A percentile compares a stretch with the other conserved stretches of the same genome.
Conservation (phyloP, 1,140 invertebrate species). For the Bombus sibiricus region DNA sequence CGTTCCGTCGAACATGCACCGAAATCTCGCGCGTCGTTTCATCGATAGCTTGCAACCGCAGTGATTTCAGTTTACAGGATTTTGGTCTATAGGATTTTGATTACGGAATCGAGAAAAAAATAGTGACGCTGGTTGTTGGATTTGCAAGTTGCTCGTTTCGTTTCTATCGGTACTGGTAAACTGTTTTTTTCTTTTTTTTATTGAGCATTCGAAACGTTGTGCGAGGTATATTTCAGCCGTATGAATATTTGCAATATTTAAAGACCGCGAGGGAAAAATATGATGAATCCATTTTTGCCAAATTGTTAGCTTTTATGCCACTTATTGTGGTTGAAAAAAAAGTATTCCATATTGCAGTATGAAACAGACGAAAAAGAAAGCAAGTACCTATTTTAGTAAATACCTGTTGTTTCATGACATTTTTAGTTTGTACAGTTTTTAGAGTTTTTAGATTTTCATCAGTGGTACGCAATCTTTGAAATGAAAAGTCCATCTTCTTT, state of each 20-base stretch:
- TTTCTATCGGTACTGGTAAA: no score
- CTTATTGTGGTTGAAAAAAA: no score
- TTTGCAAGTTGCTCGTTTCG: not conserved
- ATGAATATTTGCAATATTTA: not conserved
- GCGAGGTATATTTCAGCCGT: not conserved
- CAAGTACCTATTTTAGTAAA: not conserved
- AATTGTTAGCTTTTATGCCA: no score
- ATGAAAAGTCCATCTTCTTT: not conserved
- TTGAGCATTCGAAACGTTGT: not conserved
- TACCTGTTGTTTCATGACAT: not conserved
- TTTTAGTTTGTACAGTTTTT: not conserved
- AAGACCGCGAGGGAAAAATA: not conserved
- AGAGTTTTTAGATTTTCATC: not conserved
- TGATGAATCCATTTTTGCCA: no score
- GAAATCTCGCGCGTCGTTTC: not conserved
- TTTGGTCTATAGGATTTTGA: conserved; percentile 26
- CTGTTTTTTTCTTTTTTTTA: not conserved
- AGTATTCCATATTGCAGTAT: no score
- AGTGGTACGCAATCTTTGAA: not conserved
- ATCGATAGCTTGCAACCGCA: not conserved
- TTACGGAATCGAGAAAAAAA: not conserved
- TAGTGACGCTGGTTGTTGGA: no score
- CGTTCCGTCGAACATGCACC: not conserved
- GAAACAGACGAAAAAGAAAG: not conserved
- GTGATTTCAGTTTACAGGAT: conserved; percentile 31